phyloP scores from a whole-genome alignment of 2,113 vertebrate species.

The Elaphurus davidianus region DNA sequence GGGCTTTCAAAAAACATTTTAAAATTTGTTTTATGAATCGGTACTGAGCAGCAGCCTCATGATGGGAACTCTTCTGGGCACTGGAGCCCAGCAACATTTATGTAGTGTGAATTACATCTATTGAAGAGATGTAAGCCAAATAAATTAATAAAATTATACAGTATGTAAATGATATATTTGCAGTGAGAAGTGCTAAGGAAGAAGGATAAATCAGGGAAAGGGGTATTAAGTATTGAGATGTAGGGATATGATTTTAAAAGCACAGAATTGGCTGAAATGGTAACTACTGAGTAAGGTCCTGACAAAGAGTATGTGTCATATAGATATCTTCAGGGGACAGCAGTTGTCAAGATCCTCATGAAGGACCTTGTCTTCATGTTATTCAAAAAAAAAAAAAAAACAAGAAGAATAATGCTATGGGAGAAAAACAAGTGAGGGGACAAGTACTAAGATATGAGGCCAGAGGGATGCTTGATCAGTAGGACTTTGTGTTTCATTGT shows the following conservation, averaged over 20 bases:
- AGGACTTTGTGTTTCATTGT: neutral
- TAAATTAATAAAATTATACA: neutral
- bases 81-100: neutral
- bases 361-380: neutral
- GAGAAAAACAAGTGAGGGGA: neutral
- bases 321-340: neutral
- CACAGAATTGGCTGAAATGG: neutral
- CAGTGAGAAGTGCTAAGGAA: neutral
- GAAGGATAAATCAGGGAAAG: neutral
- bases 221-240: neutral
- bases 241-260: neutral
- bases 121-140: neutral
- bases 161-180: neutral
- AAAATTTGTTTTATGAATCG: neutral
- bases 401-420: neutral
- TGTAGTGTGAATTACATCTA: neutral
- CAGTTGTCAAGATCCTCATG: neutral
- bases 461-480: neutral
- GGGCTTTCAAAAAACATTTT: neutral
- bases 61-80: neutral
- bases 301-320: accelerated
- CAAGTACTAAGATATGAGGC: neutral
- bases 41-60: neutral
- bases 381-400: neutral
- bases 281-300: neutral